phyloP scores from a whole-genome alignment of 2,113 vertebrate species.

The Labeo catla region DNA sequence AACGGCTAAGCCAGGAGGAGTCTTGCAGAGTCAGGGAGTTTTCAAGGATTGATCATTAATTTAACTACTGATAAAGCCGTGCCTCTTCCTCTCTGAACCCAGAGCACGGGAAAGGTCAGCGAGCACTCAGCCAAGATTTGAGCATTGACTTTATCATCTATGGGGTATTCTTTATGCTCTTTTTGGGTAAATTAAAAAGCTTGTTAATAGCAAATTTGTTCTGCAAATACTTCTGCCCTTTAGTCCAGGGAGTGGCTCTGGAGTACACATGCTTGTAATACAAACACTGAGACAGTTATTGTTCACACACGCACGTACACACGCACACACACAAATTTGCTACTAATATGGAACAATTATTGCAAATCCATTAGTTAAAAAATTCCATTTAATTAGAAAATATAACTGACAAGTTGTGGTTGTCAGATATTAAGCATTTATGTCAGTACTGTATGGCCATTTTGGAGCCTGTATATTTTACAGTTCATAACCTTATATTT shows the following conservation, averaged over 20 bases:
- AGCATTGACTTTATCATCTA: slow-evolving; percentile 13
- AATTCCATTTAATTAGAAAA: background rate
- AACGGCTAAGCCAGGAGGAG: slow-evolving; percentile 46
- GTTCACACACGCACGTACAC: background rate
- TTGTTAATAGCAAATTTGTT: background rate
- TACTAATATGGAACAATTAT: background rate
- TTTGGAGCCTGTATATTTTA: background rate
- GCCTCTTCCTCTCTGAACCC: slow-evolving; percentile 17
- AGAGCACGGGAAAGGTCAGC: slow-evolving; percentile 28
- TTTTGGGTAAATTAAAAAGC: slow-evolving; percentile 21
- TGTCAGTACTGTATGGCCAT: background rate
- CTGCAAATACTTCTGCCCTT: background rate
- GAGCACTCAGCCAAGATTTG: slow-evolving; percentile 35
- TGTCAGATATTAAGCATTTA: background rate
- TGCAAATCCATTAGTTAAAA: background rate
- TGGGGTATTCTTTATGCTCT: background rate
- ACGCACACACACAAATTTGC: background rate
- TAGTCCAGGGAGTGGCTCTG: slow-evolving; percentile 20
- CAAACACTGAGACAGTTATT: background rate
- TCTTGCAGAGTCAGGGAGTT: slow-evolving; percentile 52
- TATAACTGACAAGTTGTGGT: background rate
- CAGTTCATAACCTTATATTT: background rate
- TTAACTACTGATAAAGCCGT: slow-evolving; percentile 68
- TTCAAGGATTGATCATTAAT: slow-evolving; percentile 67
- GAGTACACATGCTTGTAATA: background rate